phyloP scores from a whole-genome alignment of 2,797 vertebrate genomes.

The Podarcis lilfordi region DNA sequence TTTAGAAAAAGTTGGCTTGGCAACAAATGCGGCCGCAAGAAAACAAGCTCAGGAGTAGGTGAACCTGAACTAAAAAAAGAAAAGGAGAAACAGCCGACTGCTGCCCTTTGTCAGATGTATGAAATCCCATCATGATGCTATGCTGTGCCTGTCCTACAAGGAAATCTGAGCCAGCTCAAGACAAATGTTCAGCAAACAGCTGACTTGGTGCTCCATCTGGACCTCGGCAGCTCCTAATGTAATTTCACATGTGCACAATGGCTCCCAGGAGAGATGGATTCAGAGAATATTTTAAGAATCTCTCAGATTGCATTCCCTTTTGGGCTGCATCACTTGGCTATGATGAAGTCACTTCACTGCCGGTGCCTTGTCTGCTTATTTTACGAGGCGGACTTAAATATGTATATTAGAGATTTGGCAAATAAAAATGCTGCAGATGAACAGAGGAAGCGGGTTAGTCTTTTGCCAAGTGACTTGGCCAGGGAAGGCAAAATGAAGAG shows the following conservation, averaged over 20 bases:
- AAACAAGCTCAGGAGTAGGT: neutral
- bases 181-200: conserved; percentile 15
- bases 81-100: neutral
- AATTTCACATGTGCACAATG: neutral
- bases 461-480: neutral
- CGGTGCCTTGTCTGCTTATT: neutral
- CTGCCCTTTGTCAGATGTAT: neutral
- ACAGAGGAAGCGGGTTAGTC: rapidly evolving
- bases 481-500: neutral
- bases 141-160: neutral
- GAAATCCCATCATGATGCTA: conserved; percentile 10
- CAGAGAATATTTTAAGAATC: neutral
- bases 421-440: rapidly evolving
- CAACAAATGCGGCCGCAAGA: neutral
- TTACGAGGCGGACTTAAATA: rapidly evolving
- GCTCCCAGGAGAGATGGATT: rapidly evolving
- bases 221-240: neutral
- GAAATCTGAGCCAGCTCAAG: neutral
- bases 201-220: neutral
- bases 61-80: neutral
- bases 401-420: rapidly evolving
- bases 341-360: neutral
- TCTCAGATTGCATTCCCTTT: neutral
- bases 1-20: neutral
- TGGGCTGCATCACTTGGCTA: neutral